Base-by-base conservation (phyloP, 37 sponge, comb jelly and placozoan species). In the Cladorhizidae sp. region DNA sequence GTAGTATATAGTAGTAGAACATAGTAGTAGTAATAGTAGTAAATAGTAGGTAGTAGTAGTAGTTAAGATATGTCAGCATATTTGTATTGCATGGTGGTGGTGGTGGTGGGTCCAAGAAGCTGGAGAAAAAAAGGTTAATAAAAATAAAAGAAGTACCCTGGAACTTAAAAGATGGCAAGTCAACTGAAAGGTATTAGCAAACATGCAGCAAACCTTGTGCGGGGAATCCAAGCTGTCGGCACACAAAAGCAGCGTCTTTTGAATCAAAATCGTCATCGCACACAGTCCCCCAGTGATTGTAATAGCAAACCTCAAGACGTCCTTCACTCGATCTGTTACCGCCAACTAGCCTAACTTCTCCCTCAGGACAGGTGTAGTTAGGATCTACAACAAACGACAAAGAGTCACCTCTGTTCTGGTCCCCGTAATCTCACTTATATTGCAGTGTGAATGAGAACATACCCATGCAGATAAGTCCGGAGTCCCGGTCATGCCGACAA, bases 201-300 rank as follows among this genome's bases (percentile, higher is more conserved):
- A n/a, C n/a, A n/a, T n/a, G n/a, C n/a, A n/a, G n/a, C n/a, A 7
- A 14, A 76, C 77, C 63, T 61, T 76, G 45, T 23, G 41, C 9
- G 15, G 40, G 41, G 55, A 74, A 89, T 74, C 90, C 90, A 40
- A 89, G 77, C 37, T 73, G 81, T 49, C 40, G 63, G 57, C 90
- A 89, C 26, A 84, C 85, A 14, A 89, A 72, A 25, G 38, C 2
- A 14, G 90, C 90, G 14, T 84, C 90, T 18, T 52, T 22, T 17
- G 42, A 21, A 22, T 79, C 80, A 57, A 85, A 89, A 7, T 54
- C 32, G 29, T 78, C 80, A 61, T 78, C 75, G 64, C 90, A 89
- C 20, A 89, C 80, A 9, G 80, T 77, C 20, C 90, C 90, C 78
- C 85, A 89, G 74, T 84, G 80, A 56, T 76, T 81, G 32, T 20